Evolutionary conservation across 2,888 invertebrate genomes (phyloP), one percentile per base, ranked within the genome.

Genomic region (Epistrophe grossulariae): DNA sequence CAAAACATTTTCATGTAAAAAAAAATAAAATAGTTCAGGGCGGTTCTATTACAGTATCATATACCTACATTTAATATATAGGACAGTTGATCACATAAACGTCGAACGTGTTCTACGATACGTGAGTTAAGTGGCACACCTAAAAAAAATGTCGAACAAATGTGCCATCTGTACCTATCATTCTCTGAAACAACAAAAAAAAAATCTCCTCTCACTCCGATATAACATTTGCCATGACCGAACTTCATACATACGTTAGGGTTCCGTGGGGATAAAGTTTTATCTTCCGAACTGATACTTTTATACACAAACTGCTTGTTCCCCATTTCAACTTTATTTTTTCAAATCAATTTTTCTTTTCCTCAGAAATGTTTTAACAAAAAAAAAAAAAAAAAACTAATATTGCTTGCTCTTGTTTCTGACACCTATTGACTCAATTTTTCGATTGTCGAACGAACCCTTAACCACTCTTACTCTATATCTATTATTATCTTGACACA

Each of bases 341-440:
- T 28, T 55, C 31, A 28, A 55, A 31, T 55, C 15, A 55, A 55
- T 55, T 55, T 55, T 8, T 9, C 28, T 9, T 55, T 31, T 15
- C 4, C 8, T 35, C 1, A 31, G 8, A 55, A 15, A 28, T 55
- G 15, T 55, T 19, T 19, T 10, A n/a, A 45, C 15, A 48, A 7
- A 9, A 48, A 48, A 52, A 52, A 24, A 13, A 13, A 52, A 52
- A 52, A 17, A 52, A 24, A 17, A n/a, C 15, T 7, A 1, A 45
- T 8, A 8, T 24, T 24, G 24, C 48, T 48, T 48, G 4, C 17
- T 52, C 31, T 57, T 57, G 57, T 35, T 57, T 35, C 57, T 17
- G 57, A 17, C 57, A 35, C 57, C 31, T 57, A 57, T 57, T 57
- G 57, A 35, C 57, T 35, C n/a, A 35, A 57, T n/a, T 17, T 35